phyloP scores from a whole-genome alignment of 2,797 vertebrate genomes.

The Rhinichthys osculus region DNA sequence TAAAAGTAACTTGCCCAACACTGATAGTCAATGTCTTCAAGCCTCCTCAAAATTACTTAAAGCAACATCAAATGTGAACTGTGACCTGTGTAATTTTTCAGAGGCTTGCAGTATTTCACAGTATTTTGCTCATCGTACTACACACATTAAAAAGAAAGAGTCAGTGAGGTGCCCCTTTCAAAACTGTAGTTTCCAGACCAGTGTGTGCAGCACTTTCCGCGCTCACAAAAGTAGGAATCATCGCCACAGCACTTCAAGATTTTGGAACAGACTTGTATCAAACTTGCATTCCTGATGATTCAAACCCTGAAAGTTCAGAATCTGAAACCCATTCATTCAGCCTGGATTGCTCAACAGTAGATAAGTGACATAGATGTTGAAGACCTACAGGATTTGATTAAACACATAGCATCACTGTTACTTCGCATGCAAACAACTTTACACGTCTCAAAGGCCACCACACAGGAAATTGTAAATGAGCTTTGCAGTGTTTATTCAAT shows the following conservation, averaged over 20 bases:
- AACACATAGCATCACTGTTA: constrained; percentile 36
- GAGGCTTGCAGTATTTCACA: too few species aligned
- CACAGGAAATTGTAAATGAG: constrained; percentile 43
- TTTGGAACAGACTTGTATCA: background rate
- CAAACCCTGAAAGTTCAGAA: background rate
- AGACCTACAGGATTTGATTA: background rate
- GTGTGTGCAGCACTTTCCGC: background rate
- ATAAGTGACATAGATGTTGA: background rate
- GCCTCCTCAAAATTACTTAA: background rate
- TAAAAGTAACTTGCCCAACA: too few species aligned
- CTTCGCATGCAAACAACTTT: constrained; percentile 31
- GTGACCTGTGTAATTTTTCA: background rate
- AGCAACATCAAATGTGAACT: background rate
- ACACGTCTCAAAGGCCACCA: constrained; percentile 41
- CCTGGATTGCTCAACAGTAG: background rate
- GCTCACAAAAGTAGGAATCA: background rate
- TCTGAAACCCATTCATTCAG: background rate
- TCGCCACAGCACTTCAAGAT: background rate
- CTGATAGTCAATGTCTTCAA: background rate
- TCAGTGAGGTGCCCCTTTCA: background rate
- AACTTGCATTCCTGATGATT: background rate
- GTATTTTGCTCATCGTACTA: background rate
- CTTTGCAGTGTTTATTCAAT: constrained; percentile 37
- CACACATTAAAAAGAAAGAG: background rate
- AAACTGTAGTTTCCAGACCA: background rate